Base-by-base conservation (phyloP, 2,888 invertebrate species). In the Leptarthrus brevirostris region DNA sequence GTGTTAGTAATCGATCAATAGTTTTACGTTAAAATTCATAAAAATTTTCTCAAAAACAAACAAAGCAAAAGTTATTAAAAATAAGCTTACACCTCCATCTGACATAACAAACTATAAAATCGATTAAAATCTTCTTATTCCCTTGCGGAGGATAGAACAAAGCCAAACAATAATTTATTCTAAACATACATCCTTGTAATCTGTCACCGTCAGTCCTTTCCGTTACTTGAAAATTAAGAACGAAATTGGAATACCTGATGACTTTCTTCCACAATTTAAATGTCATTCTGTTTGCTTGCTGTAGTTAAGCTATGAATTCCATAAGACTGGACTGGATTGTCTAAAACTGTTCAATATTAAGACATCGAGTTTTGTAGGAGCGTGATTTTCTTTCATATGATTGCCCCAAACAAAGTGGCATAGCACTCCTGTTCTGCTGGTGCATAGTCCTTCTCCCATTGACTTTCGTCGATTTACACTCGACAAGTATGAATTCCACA, bases 121-220 rank as follows among this genome's bases (percentile, higher is more conserved):
- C n/a, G n/a, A n/a, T n/a, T n/a, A n/a, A n/a, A n/a, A n/a, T n/a
- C n/a, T n/a, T n/a, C n/a, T n/a, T n/a, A n/a, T n/a, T n/a, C n/a
- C n/a, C n/a, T 30, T 30, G 8, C 30, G 8, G 30, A 30, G 8
- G 30, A 30, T 8, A 30, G 30, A 30, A 30, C 4, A 30, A 30
- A 30, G 3, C 30, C 8, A 8, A 5, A 30, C 30, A 58, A 64
- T 69, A 49, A 69, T 24, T 69, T 69, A 69, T 69, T 69, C 69
- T 69, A 49, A 69, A 52, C 52, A 52, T 52, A 53, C 12, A 71
- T 54, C 54, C 34, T 56, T 36, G 36, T 58, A 56, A 72, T 72
- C 58, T 18, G 58, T 72, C 72, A 72, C 40, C 58, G 56, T 72
- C 72, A 72, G 58, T 72, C 72, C 72, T 58, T 72, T 72, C 58